A percentile compares a stretch with the other conserved stretches of the same genome.
Conservation (phyloP, 2,797 vertebrate genomes). For the Cichlasoma orientale region DNA sequence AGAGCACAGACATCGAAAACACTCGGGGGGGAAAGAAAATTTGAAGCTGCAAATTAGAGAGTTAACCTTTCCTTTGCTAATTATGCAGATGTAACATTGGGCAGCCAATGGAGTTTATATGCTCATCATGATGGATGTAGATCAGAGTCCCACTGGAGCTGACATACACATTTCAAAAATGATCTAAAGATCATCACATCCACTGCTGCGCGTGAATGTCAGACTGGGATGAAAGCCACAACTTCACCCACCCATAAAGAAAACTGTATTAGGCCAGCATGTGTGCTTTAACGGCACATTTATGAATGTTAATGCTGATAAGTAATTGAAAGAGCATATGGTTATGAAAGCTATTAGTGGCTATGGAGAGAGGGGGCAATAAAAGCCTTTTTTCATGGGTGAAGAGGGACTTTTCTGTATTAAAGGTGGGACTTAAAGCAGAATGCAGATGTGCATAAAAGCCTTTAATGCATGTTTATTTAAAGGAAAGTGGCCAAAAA, state of each 20-base stretch:
- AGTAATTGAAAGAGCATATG: constrained; percentile 45
- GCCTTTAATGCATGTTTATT: constrained; percentile 1
- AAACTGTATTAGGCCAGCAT: background rate
- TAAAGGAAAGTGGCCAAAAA: background rate
- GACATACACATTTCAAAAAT: constrained; percentile 30
- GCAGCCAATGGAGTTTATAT: constrained; percentile 15
- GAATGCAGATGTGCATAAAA: background rate
- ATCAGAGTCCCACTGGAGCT: constrained; percentile 29
- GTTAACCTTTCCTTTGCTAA: constrained; percentile 45
- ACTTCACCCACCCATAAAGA: constrained; percentile 6
- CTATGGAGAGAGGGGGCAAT: background rate
- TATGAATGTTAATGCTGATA: constrained; percentile 51
- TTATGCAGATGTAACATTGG: constrained; percentile 39
- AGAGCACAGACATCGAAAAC: constrained; percentile 14
- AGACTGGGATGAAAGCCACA: constrained; percentile 8
- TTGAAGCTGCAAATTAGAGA: constrained; percentile 18
- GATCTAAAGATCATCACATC: constrained; percentile 37
- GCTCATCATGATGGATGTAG: constrained; percentile 22
- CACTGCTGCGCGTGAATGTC: constrained; percentile 9
- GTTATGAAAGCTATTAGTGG: constrained; percentile 30
- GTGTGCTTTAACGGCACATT: constrained; percentile 49
- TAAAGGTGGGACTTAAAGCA: constrained; percentile 1
- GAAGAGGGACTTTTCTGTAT: constrained; percentile 29
- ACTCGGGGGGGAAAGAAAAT: constrained; percentile 1
- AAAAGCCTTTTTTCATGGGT: constrained; percentile 36